Evolutionary conservation across 2,888 invertebrate genomes (phyloP), one percentile per base, ranked within the genome.

Genomic region (Biston betularia): DNA sequence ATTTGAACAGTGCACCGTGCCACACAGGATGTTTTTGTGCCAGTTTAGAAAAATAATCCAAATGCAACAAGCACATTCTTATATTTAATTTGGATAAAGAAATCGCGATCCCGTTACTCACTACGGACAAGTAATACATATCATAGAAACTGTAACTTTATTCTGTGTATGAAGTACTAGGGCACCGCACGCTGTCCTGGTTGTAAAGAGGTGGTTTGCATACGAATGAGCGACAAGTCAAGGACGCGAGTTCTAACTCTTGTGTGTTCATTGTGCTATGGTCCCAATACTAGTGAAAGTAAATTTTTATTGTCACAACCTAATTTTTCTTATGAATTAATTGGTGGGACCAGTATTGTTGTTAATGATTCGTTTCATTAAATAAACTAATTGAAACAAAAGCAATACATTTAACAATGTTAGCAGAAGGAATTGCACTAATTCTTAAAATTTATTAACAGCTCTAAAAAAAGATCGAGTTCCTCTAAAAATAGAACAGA

Each of bases 171-270:
- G 6, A 69, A 62, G 63, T 75, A 76, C 72, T 73, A 73, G 79
- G 78, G 53, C 76, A 63, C 35, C 55, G 67, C 79, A 79, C 78
- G 76, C 82, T 84, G 81, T 65, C 68, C 82, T 77, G 82, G 82
- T 86, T 87, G 82, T 58, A 68, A 65, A 49, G 58, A 52, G 35
- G 11, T 49, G 40, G 40, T 45, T 54, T 55, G 73, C 68, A 53
- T 69, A 69, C 33, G 35, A 65, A 35, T 68, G 56, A 45, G 66
- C 63, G 42, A 54, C 65, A 49, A 71, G 56, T 68, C 74, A 70
- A 73, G 74, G 74, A 70, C 70, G 69, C 69, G 45, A 14, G 71
- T 70, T 72, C 63, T 68, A 69, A 48, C 65, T 60, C 67, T 65
- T 45, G 59, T 34, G 65, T 33, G 15, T 55, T 63, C 45, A 57